Evolutionary conservation across 2,113 vertebrate species (phyloP).

Genomic region (Lasiurus cinereus): DNA sequence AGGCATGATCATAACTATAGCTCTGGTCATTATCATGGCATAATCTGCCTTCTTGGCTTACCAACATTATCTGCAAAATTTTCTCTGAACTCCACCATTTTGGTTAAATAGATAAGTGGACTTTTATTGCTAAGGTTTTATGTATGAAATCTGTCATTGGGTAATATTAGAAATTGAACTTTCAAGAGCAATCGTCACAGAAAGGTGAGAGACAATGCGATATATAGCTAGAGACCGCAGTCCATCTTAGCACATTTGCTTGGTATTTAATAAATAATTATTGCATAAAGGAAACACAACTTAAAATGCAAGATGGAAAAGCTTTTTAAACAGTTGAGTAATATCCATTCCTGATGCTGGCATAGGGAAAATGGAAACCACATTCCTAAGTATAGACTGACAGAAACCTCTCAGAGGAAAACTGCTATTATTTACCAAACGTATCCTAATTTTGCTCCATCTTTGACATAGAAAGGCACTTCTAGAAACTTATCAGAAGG

Average conservation of each 20-base stretch:
- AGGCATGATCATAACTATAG: not conserved
- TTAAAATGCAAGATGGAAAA: slow-evolving; percentile 35
- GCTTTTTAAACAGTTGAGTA: not conserved
- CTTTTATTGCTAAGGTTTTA: not conserved
- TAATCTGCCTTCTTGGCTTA: slow-evolving; percentile 25
- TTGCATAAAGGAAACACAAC: not conserved
- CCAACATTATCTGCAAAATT: slow-evolving; percentile 31
- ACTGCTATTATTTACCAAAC: not conserved
- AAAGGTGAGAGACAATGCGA: not conserved
- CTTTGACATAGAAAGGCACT: not conserved
- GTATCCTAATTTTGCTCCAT: not conserved
- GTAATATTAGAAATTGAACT: slow-evolving; percentile 49
- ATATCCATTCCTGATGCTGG: not conserved
- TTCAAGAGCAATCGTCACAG: slow-evolving; percentile 11
- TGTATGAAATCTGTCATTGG: not conserved
- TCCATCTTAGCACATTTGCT: not conserved
- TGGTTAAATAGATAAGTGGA: slow-evolving; percentile 23
- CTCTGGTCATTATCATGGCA: not conserved
- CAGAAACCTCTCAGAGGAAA: not conserved
- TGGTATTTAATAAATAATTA: not conserved
- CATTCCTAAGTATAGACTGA: not conserved
- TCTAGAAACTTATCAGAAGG: not conserved
- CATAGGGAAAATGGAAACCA: not conserved
- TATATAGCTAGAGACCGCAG: not conserved
- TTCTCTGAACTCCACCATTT: slow-evolving; percentile 27